phyloP scores from a whole-genome alignment of 2,888 invertebrate genomes.

The Lissocephala sabroskyi region DNA sequence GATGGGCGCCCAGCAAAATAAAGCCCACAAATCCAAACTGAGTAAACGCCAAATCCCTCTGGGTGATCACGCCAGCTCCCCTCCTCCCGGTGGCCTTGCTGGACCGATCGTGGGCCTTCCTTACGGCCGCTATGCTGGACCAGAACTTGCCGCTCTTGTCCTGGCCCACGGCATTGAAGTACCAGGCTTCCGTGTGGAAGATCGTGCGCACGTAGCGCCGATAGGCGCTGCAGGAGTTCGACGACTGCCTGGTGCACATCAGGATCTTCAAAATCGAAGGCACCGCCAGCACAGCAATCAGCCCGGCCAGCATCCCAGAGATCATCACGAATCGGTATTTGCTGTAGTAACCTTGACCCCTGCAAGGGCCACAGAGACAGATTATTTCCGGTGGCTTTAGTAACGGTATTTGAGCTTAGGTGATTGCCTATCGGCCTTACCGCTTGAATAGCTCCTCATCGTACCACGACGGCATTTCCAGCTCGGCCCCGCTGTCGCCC shows the following conservation, averaged over 20 bases:
- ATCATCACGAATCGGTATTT: constrained; percentile 81
- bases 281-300: constrained; percentile 82
- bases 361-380: constrained; percentile 64
- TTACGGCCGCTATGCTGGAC: constrained; percentile 79
- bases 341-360: constrained; percentile 82
- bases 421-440: constrained; percentile 70
- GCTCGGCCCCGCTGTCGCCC: constrained; percentile 63
- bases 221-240: constrained; percentile 79
- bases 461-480: constrained; percentile 79
- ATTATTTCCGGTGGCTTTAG: neutral
- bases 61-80: constrained; percentile 78
- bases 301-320: constrained; percentile 82
- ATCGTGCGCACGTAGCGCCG: constrained; percentile 85
- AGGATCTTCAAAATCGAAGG: constrained; percentile 83
- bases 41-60: constrained; percentile 88
- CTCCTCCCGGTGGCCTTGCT: constrained; percentile 74
- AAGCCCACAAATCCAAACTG: constrained; percentile 91
- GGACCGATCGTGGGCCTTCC: constrained; percentile 79
- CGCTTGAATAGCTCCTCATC: constrained; percentile 78
- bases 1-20: constrained; percentile 77
- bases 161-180: constrained; percentile 72
- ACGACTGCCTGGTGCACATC: constrained; percentile 81
- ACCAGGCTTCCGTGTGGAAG: constrained; percentile 85
- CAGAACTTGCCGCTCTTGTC: constrained; percentile 76
- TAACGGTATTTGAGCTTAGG: neutral